These are phyloP conservation scores for Anoura caudifer DNA, from an alignment of 2,113 vertebrate species.

Conservation along the genomic window DNA sequence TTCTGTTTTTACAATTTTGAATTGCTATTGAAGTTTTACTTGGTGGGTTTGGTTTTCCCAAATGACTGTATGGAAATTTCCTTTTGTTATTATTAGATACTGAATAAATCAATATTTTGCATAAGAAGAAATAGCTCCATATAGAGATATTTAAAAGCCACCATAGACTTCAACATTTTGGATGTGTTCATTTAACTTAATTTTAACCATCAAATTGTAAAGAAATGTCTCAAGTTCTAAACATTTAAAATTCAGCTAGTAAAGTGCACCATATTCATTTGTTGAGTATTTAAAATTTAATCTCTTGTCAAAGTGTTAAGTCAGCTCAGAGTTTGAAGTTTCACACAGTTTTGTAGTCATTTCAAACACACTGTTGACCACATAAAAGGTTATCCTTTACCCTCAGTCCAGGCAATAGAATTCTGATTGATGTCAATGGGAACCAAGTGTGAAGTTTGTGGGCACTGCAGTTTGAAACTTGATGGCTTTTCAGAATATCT, in stretches of 20 bases:
- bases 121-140: neutral
- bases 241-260: slow-evolving; percentile 41
- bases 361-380: slow-evolving; percentile 51
- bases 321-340: slow-evolving; percentile 60
- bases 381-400: slow-evolving; percentile 57
- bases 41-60: neutral
- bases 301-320: slow-evolving; percentile 59
- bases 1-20: neutral
- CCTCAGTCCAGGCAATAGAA: slow-evolving; percentile 45
- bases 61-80: neutral
- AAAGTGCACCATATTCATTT: slow-evolving; percentile 30
- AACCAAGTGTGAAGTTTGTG: slow-evolving; percentile 24
- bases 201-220: neutral
- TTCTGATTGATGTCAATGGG: slow-evolving; percentile 66
- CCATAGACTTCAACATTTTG: neutral
- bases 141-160: neutral
- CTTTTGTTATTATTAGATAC: neutral
- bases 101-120: neutral
- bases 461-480: slow-evolving; percentile 43
- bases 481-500: slow-evolving; percentile 61
- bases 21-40: neutral
- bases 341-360: slow-evolving; percentile 51
- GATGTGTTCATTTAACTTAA: neutral
- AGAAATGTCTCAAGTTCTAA: neutral
- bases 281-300: slow-evolving; percentile 41